Conservation (phyloP, 2,888 invertebrate genomes). For the Orthonychiurus folsomi region DNA sequence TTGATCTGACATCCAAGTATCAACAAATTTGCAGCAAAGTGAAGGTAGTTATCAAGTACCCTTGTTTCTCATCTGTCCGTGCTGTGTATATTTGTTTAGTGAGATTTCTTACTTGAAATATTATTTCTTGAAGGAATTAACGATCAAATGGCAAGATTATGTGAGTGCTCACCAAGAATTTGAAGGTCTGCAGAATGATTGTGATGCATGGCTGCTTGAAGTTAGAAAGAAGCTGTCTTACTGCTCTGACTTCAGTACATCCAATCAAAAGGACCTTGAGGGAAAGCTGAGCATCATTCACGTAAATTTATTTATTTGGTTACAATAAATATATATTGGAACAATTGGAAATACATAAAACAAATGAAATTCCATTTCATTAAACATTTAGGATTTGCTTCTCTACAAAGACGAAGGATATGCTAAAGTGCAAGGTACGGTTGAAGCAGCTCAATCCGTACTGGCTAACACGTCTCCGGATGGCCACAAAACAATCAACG, state of each 20-base stretch:
- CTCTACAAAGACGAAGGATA: constrained; percentile 90
- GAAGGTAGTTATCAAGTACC: too few relatives aligned
- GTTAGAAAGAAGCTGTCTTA: constrained; percentile 74
- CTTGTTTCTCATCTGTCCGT: too few relatives aligned
- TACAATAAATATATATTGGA: too few relatives aligned
- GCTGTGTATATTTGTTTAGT: too few relatives aligned
- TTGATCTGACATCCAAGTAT: constrained; percentile 84
- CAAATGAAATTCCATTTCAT: constrained; percentile 3
- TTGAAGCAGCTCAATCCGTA: constrained; percentile 84
- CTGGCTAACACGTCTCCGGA: constrained; percentile 80
- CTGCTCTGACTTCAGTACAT: constrained; percentile 71
- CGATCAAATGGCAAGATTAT: constrained; percentile 84
- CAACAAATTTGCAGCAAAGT: constrained; percentile 81
- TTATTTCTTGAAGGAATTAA: constrained; percentile 54
- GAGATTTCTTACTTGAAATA: constrained; percentile 1
- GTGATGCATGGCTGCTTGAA: constrained; percentile 72
- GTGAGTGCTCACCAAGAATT: constrained; percentile 81
- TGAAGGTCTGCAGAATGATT: constrained; percentile 67
- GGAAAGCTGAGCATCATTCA: constrained; percentile 67
- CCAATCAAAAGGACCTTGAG: constrained; percentile 76
- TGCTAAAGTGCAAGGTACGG: constrained; percentile 71
- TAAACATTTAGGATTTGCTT: constrained; percentile 74
- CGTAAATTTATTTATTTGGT: constrained; percentile 44
- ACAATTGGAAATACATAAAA: constrained; percentile 3
- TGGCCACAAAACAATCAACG: constrained; percentile 79